These are phyloP conservation scores for Apamea crenata DNA, from an alignment of 2,888 invertebrate species.

Conservation along the genomic window DNA sequence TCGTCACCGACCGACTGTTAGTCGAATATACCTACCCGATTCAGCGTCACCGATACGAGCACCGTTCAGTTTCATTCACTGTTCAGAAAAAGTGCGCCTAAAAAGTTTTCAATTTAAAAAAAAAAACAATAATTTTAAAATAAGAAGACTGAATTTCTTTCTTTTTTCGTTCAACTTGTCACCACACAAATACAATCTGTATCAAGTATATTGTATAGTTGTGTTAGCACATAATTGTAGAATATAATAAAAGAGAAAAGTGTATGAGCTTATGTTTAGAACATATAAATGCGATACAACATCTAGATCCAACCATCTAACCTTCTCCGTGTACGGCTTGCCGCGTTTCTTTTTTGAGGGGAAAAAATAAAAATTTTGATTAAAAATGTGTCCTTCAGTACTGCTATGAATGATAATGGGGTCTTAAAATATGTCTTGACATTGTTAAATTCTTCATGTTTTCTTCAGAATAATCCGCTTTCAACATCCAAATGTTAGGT, in stretches of 20 bases:
- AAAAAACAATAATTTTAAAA: background rate
- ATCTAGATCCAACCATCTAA: constrained; percentile 90
- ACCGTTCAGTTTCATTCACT: background rate
- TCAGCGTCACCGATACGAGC: background rate
- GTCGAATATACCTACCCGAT: background rate
- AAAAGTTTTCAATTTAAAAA: background rate
- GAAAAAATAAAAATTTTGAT: constrained; percentile 81
- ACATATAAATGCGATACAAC: constrained; percentile 84
- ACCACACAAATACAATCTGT: constrained; percentile 47
- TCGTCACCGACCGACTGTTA: background rate
- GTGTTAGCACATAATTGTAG: constrained; percentile 84
- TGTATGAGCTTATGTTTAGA: constrained; percentile 76
- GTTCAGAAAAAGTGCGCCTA: background rate
- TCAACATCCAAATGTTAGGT: background rate
- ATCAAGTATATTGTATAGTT: constrained; percentile 70
- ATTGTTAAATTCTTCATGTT: background rate
- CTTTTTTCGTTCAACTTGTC: constrained; percentile 49
- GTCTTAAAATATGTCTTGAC: background rate
- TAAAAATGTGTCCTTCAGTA: constrained; percentile 47
- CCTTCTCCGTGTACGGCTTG: constrained; percentile 95
- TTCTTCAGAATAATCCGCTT: background rate
- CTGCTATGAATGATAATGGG: background rate
- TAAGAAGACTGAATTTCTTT: background rate
- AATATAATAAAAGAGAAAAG: constrained; percentile 69
- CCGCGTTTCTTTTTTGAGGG: constrained; percentile 92